Evolutionary conservation across 2,113 vertebrate genomes (phyloP), one percentile per base, ranked within the genome.

Genomic region (Cryptotis parvus): DNA sequence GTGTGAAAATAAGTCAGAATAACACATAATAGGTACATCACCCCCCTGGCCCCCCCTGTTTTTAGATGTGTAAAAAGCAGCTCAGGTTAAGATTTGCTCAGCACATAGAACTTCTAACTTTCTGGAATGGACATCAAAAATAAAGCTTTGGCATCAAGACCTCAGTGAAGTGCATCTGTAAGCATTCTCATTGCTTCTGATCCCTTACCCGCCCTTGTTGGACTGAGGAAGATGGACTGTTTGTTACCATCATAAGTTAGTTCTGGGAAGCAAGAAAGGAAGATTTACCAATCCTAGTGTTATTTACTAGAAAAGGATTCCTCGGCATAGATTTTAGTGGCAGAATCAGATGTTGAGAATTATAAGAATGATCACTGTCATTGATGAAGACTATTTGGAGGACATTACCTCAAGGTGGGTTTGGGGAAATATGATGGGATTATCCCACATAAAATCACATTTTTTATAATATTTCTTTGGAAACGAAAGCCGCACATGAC

Each of bases 381-480:
- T 58, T 58, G 73, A 77, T 45, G 89, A 92, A 89, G 68, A 91
- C 9, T 88, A 11, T 86, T 49, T 49, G 0, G 18, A 10, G 29
- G 83, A 68, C 18, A 77, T 52, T 80, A 73, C 63, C 69, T 81
- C 55, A 66, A 0, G 84, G 82, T 85, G 41, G 49, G 41, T 52
- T n/a, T 81, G 69, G 20, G 22, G n/a, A 80, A 70, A 78, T n/a
- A 82, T 45, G 41, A 37, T 81, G 76, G 45, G 29, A 74, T 93
- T 84, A 63, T 79, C 55, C 15, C 69, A 70, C 76, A 88, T 75
- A 69, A 87, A 86, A 78, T 45, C 35, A 45, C 75, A 69, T 69
- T 70, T 75, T 75, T 26, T 74, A 69, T 75, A 24, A 80, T 76
- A 15, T 11, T 68, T 75, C 86, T 31, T 65, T n/a, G n/a, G 68